A percentile compares a stretch with the other conserved stretches of the same genome.
Evolutionary conservation across 1,140 invertebrate species (phyloP).

Genomic region (Adelges cooleyi): DNA sequence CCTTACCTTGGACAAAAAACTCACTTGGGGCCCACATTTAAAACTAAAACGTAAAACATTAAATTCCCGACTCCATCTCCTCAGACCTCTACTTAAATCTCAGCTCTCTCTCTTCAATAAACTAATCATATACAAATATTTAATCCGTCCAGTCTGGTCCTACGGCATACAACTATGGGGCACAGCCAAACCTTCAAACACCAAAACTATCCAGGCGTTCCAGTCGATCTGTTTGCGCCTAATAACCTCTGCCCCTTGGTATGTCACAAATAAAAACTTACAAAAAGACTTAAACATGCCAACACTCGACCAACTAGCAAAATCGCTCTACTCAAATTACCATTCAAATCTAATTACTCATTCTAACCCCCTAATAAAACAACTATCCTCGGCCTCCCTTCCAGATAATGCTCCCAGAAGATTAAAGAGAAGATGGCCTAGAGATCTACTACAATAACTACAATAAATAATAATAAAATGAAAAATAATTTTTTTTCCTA

Average conservation of each 20-base stretch:
- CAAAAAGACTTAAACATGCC: not conserved
- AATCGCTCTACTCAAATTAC: not conserved
- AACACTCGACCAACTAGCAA: not conserved
- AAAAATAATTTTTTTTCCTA: too few species aligned
- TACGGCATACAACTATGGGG: constrained; percentile 37
- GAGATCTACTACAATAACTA: too few species aligned
- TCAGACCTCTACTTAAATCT: constrained; percentile 32
- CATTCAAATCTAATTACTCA: not conserved
- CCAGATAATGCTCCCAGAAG: not conserved
- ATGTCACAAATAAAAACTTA: constrained; percentile 5
- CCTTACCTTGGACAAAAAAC: constrained; percentile 8
- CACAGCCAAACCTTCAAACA: constrained; percentile 34
- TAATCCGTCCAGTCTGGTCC: constrained; percentile 36
- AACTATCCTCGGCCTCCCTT: not conserved
- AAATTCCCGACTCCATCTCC: not conserved
- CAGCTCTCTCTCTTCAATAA: constrained; percentile 34
- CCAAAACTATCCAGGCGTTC: constrained; percentile 32
- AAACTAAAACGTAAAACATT: constrained; percentile 11
- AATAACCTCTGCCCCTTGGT: constrained; percentile 8
- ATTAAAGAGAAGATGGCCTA: not conserved
- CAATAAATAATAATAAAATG: too few species aligned
- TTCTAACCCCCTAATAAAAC: not conserved
- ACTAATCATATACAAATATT: constrained; percentile 34
- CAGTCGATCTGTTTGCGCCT: constrained; percentile 10
- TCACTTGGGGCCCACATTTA: constrained; percentile 20